Base-by-base conservation (phyloP, 2,888 invertebrate species). In the Eupithecia abbreviata region DNA sequence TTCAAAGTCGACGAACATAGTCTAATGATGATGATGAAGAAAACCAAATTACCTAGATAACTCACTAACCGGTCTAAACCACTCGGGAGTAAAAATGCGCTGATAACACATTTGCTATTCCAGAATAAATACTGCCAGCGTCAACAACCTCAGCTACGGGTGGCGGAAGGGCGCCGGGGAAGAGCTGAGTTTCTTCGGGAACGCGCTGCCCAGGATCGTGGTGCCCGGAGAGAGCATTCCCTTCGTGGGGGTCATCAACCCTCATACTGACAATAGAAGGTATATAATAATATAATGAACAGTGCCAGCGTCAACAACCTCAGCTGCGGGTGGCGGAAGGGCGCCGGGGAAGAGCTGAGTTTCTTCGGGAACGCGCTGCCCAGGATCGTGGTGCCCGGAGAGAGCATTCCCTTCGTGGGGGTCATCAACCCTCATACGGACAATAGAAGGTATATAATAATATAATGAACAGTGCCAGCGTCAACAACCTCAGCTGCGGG, bases 91-190 rank as follows among this genome's bases (percentile, higher is more conserved):
- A 43, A 7, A 43, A 4, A 7, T 4, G 7, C 43, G 43, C 43
- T 43, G 4, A 43, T 43, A 43, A 43, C 7, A 43, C 43, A 51
- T 41, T n/a, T 72, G n/a, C 0, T 30, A 10, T 62, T 62, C 18
- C 67, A 80, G 80, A 30, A 18, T 68, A 9, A 68, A 66, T 18
- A 45, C 71, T 4, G 81, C 83, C 0, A 85, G 85, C 9, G 83
- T 84, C 3, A 85, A 82, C 73, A 81, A 82, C 13, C 76, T 84
- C 55, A 81, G 82, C 55, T 81, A 83, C 51, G 89, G 91, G 0
- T 88, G 90, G 84, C 81, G 84, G 1, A 85, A 85, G 62, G 92
- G 91, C 2, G 91, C 89, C 0, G 93, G 93, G 0, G 93, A 93
- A 73, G 90, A 92, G 73, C 71, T 91, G 45, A 86, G 85, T 62